Evolutionary conservation across 30 jellyfish, hydroid and myxozoan species (phyloP), one percentile per base, ranked within the genome.

Genomic region (Mastigias papua): DNA sequence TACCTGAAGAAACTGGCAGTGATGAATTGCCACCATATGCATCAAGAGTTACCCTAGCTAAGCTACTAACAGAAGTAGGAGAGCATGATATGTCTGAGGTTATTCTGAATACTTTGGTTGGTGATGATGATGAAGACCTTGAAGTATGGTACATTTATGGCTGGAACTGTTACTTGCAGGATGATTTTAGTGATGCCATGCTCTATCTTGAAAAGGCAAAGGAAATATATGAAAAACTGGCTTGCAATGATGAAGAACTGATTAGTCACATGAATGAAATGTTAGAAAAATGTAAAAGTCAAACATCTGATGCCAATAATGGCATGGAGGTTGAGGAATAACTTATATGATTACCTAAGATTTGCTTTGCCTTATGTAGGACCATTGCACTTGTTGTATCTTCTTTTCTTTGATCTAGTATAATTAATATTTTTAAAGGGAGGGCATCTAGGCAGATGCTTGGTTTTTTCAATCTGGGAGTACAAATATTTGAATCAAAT

Each of bases 81-180:
- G 92, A 64, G 33, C 86, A 79, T 60, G 94, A 87, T 17, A 96
- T 86, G 33, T 94, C 97, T 13, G 86, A 93, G 19, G 29, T 37
- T 7, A 37, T 96, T 17, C 73, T 90, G 49, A 84, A 64, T 50
- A 76, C 70, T 15, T 77, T 96, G 34, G 34, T 90, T 19, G 97
- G 76, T 42, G 98, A 87, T 86, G 84, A 90, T 84, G 99, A 96
- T 61, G 98, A 90, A 48, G 99, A 96, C 88, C 57, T 91, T 26
- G 92, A 96, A 58, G 85, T 91, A 2, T 91, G 98, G 98, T 91
- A 96, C 71, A 82, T 91, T 82, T 79, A 86, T 31, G 99, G 98
- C 25, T 76, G 89, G 69, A 88, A 90, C 28, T 78, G 83, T 46
- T 73, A 21, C 51, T 37, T 91, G 33, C 73, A 70, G 58, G 88